A percentile compares a stretch with the other conserved stretches of the same genome.
These are phyloP conservation scores for Acronicta leporina DNA, from an alignment of 2,888 invertebrate species.

Conservation along the genomic window DNA sequence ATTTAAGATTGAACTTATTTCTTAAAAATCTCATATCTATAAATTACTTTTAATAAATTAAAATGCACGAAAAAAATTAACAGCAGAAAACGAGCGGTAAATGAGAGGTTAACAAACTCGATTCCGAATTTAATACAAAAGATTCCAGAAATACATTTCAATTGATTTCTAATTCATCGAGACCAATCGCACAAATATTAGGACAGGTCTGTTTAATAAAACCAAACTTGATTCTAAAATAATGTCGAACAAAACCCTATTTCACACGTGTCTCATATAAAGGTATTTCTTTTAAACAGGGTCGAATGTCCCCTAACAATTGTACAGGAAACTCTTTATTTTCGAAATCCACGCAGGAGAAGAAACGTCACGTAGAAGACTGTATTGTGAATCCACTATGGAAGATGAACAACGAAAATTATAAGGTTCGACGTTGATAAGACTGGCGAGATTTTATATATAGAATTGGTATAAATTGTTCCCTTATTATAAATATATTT, in stretches of 20 bases:
- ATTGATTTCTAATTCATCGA: not conserved
- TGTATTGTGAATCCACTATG: constrained; percentile 43
- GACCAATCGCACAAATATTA: constrained; percentile 21
- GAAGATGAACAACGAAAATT: constrained; percentile 50
- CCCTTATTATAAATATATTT: too few species aligned
- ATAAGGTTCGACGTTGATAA: constrained; percentile 39
- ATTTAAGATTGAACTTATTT: too few species aligned
- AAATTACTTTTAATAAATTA: too few species aligned
- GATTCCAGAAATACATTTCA: not conserved
- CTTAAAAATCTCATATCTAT: too few species aligned
- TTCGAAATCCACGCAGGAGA: constrained; percentile 71
- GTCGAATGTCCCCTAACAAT: constrained; percentile 74
- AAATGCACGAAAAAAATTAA: too few species aligned
- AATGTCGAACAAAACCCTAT: constrained; percentile 66
- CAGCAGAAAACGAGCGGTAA: not conserved
- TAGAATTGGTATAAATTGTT: too few species aligned
- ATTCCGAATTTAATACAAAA: not conserved
- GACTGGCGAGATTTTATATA: not conserved
- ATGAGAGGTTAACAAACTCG: constrained; percentile 1
- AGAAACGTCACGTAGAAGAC: constrained; percentile 75
- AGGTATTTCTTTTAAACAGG: constrained; percentile 74
- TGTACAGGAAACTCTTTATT: constrained; percentile 85
- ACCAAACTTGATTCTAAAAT: constrained; percentile 45
- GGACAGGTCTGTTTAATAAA: constrained; percentile 36
- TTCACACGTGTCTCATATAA: constrained; percentile 78